A percentile compares a stretch with the other conserved stretches of the same genome.
Evolutionary conservation across 2,113 vertebrate genomes (phyloP).

Genomic region (Trogon melanurus): DNA sequence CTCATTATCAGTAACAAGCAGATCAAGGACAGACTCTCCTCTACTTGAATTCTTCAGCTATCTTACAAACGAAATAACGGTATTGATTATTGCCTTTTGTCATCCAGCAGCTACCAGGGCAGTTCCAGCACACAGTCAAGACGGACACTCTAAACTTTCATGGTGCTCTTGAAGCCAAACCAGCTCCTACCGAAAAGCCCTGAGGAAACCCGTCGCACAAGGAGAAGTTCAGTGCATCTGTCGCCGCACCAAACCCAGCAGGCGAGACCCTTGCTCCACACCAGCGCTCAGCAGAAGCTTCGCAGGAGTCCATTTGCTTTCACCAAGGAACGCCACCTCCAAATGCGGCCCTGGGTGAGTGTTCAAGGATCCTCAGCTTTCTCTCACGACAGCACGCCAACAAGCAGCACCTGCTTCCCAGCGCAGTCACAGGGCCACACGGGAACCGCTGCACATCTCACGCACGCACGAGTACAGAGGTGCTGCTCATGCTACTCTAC

Average conservation of each 20-base stretch:
- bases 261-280: accelerated
- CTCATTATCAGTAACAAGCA: background rate
- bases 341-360: accelerated
- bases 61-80: background rate
- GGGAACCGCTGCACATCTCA: accelerated
- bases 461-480: background rate
- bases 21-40: conserved; percentile 30
- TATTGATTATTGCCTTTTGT: background rate
- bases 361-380: no score
- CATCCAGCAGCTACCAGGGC: background rate
- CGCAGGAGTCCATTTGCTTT: accelerated
- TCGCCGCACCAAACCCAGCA: background rate
- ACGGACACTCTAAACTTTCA: background rate
- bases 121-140: accelerated
- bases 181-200: background rate
- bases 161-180: background rate
- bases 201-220: accelerated
- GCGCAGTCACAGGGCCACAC: accelerated
- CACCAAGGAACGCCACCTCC: background rate
- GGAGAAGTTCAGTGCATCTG: background rate
- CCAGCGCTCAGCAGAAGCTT: background rate
- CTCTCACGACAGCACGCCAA: background rate
- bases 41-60: background rate
- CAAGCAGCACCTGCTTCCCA: background rate
- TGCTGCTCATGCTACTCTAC: background rate